A percentile compares a stretch with the other conserved stretches of the same genome.
phyloP scores from a whole-genome alignment of 2,113 vertebrate genomes.

The Semnornis frantzii region DNA sequence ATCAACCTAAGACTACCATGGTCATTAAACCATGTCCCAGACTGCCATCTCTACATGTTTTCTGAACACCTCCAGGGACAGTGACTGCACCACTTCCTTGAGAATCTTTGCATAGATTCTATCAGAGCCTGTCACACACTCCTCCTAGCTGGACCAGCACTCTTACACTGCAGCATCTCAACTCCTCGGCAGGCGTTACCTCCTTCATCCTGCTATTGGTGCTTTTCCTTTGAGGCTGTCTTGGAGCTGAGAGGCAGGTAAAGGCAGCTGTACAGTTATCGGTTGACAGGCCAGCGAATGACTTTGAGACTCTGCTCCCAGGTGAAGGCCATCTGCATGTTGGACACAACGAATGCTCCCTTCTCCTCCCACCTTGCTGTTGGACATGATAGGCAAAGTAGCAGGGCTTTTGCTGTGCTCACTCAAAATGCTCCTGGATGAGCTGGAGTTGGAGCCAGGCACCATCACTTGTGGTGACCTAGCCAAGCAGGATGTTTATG shows the following conservation, averaged over 20 bases:
- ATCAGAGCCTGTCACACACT: not conserved
- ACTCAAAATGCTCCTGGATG: not conserved
- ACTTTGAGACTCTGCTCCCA: not conserved
- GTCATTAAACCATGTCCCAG: no score
- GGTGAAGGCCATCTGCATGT: not conserved
- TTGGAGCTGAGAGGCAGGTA: not conserved
- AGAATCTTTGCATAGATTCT: not conserved
- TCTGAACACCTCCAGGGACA: no score
- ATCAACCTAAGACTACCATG: no score
- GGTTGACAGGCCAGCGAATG: not conserved
- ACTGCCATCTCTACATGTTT: no score
- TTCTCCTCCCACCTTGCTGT: not conserved
- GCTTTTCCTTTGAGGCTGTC: not conserved
- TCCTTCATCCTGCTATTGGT: not conserved
- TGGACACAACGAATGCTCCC: not conserved
- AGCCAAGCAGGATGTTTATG: not conserved
- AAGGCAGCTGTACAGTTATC: not conserved
- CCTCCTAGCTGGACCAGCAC: not conserved
- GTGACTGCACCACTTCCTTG: not conserved
- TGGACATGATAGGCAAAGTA: not conserved
- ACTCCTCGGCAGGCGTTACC: not conserved
- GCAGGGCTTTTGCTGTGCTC: not conserved
- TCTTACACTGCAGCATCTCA: not conserved
- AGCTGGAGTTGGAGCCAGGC: not conserved
- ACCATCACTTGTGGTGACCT: not conserved